Evolutionary conservation across 2,797 vertebrate species (phyloP), one percentile per base, ranked within the genome.

Genomic region (Sebastolobus altivelis): DNA sequence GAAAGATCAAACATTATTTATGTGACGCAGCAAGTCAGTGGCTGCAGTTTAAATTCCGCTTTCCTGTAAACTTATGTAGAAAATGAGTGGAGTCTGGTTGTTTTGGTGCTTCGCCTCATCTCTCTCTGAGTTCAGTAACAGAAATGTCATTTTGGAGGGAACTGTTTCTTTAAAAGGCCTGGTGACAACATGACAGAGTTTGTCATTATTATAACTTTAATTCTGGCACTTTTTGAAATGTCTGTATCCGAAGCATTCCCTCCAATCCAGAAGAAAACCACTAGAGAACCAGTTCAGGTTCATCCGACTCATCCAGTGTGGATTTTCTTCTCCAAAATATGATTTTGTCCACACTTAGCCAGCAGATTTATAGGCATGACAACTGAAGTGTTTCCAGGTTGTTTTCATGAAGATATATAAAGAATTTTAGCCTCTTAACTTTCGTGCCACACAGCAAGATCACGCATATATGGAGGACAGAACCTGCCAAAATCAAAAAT

Each of bases 31-130:
- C 49, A 46, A 46, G 25, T 46, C 20, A 1, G 43, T 31, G 8
- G 31, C 49, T 63, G 58, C 33, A 6, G 61, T 55, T 75, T 58
- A 3, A 46, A 60, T 12, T 49, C 20, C 2, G 27, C 12, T 63
- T 25, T 61, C 2, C 31, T 65, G 18, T 70, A 38, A 73, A 72
- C 38, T n/a, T 0, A 0, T 7, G 38, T 31, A 54, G 46, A 31
- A 66, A 49, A 52, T 20, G 22, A 56, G 2, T 40, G 78, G 60
- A 74, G 74, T 77, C 65, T 81, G 79, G 74, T 68, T 33, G 60
- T n/a, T 38, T 20, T 40, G 40, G 5, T 12, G 52, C 35, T 38
- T 43, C 7, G 12, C 60, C 35, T 62, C 29, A 3, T 38, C 61
- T 18, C 7, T 18, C 6, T 38, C 61, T 38, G 61, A 62, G 61